Percentiles rank a stretch among this genome's conserved stretches.
These are phyloP conservation scores for Drosophila bocki DNA, from an alignment of 1,140 invertebrate genomes.

Conservation along the genomic window DNA sequence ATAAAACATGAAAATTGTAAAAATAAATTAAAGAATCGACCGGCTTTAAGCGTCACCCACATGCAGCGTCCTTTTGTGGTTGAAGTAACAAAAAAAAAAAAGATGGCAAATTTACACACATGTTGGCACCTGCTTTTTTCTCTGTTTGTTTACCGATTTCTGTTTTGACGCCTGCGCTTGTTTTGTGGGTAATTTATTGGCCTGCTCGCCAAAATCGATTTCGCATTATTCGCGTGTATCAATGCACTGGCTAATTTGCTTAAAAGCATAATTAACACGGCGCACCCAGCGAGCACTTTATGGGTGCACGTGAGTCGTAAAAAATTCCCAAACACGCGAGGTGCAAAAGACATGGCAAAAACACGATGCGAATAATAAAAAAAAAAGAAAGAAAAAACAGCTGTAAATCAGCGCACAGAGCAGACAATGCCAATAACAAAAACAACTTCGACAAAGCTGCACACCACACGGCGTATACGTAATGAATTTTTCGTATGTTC, in stretches of 20 bases:
- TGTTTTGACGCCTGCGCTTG: constrained; percentile 54
- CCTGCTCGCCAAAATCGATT: constrained; percentile 66
- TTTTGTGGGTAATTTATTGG: constrained; percentile 72
- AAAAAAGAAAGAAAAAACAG: constrained; percentile 37
- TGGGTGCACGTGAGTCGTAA: constrained; percentile 68
- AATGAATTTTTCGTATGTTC: constrained; percentile 52
- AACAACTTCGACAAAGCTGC: constrained; percentile 21
- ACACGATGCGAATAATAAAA: constrained; percentile 24
- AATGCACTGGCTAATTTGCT: constrained; percentile 80
- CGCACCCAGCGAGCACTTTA: constrained; percentile 51
- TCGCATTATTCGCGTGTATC: constrained; percentile 68
- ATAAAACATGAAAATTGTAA: constrained; percentile 24
- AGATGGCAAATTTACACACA: constrained; percentile 21
- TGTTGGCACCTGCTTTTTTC: constrained; percentile 49
- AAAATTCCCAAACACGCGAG: constrained; percentile 59
- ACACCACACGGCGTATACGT: constrained; percentile 58
- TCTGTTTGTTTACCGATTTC: constrained; percentile 13
- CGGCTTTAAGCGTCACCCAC: constrained; percentile 27
- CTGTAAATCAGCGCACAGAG: constrained; percentile 67
- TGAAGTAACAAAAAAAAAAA: neutral
- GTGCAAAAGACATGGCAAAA: constrained; percentile 60
- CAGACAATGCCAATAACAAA: constrained; percentile 40
- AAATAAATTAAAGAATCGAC: constrained; percentile 52
- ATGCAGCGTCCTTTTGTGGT: constrained; percentile 11
- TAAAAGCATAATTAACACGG: constrained; percentile 80